phyloP scores from a whole-genome alignment of 2,888 invertebrate species.

The Ecdyonurus torrentis region DNA sequence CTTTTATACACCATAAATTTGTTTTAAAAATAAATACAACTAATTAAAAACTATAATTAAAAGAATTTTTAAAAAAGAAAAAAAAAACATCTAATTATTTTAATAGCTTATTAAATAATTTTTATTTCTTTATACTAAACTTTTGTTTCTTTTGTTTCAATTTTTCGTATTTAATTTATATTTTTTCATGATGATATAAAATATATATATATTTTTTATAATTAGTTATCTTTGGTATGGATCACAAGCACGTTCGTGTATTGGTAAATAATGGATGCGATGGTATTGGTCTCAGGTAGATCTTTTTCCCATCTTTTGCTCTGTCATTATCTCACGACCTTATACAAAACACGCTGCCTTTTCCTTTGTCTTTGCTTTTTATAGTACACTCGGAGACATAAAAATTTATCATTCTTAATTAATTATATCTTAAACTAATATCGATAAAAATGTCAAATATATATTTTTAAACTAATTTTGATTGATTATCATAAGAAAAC shows the following conservation, averaged over 20 bases:
- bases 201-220: not conserved
- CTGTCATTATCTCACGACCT: not conserved
- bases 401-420: too few species aligned
- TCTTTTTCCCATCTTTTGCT: not conserved
- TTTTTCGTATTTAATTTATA: too few species aligned
- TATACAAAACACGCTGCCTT: too few species aligned
- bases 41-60: not conserved
- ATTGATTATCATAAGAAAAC: too few species aligned
- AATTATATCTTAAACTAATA: too few species aligned
- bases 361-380: too few species aligned
- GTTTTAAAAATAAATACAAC: not conserved
- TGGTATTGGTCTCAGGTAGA: not conserved
- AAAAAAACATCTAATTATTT: not conserved
- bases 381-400: not conserved
- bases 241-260: not conserved
- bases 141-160: too few species aligned
- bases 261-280: not conserved
- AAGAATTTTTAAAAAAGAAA: not conserved
- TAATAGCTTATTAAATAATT: not conserved
- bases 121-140: not conserved
- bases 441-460: too few species aligned
- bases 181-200: not conserved
- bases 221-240: not conserved
- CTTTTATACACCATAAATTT: not conserved
- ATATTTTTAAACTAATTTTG: too few species aligned